Evolutionary conservation across 2,797 vertebrate genomes (phyloP), one percentile per base, ranked within the genome.

Genomic region (Alectoris magna): DNA sequence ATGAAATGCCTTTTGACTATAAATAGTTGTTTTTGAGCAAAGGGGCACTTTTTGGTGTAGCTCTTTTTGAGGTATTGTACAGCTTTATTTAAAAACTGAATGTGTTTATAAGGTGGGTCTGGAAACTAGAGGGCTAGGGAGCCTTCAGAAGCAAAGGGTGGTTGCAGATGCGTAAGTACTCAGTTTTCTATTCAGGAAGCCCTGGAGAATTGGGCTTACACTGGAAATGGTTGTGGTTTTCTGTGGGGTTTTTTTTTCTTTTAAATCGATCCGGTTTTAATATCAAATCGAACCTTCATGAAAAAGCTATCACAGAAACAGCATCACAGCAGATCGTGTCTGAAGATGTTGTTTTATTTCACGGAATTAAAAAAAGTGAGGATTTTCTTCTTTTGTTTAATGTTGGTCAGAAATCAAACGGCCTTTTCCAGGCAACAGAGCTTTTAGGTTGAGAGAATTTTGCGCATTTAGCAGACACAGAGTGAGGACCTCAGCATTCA

Each of bases 1-100:
- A 64, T 0, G 27, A 90, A 68, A 93, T 73, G 87, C 89, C 87
- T 96, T 95, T 55, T 39, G 73, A 95, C 38, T 91, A 86, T 76
- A 78, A 93, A 91, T 49, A 88, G 60, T 8, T 79, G 92, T 5
- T 91, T 92, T 88, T 49, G 74, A 92, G 85, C 76, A 79, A 55
- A 85, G 85, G 71, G 79, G 80, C 80, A 39, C 64, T 84, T 88
- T 89, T 55, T 76, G 91, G 83, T 74, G 56, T 41, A 76, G 90
- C 53, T 94, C 16, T 60, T 96, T 94, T 90, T 84, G 6, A 80
- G 73, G 79, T 92, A 55, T 44, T 90, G 76, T 92, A 82, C 62
- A 85, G 85, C 86, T 81, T 77, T 66, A n/a, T 49, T 94, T 82
- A 51, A 89, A 87, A 92, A 53, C 56, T 24, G 69, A 75, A 41